These are phyloP conservation scores for Xanthia togata DNA, from an alignment of 2,888 invertebrate genomes.

Conservation along the genomic window DNA sequence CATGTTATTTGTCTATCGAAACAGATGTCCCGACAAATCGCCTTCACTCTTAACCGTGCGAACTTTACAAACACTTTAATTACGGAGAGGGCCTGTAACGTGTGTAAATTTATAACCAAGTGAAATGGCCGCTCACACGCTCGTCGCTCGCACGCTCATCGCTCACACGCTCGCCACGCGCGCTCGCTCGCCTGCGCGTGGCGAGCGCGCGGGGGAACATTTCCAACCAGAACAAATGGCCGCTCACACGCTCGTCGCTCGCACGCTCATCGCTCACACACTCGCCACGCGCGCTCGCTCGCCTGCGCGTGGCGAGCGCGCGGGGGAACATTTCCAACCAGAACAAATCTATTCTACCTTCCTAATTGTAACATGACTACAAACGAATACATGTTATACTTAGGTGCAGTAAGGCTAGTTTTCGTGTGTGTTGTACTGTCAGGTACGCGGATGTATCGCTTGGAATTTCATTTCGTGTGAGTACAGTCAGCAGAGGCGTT, in stretches of 20 bases:
- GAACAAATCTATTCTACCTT: conserved; percentile 28
- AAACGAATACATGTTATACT: neutral
- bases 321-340: neutral
- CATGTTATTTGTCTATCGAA: conserved; percentile 7
- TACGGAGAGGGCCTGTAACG: conserved; percentile 2
- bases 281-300: neutral
- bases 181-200: neutral
- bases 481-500: conserved; percentile 24
- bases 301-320: neutral
- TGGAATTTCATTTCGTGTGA: conserved; percentile 38
- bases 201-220: neutral
- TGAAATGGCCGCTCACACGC: conserved; percentile 8
- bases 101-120: conserved; percentile 18
- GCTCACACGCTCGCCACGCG: neutral
- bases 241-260: neutral
- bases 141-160: neutral
- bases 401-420: neutral
- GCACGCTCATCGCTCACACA: neutral
- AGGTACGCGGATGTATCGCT: conserved; percentile 13
- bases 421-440: conserved; percentile 11
- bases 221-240: conserved; percentile 2
- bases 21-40: conserved; percentile 30
- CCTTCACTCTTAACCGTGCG: conserved; percentile 8
- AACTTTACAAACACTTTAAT: conserved; percentile 45
- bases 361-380: neutral